Evolutionary conservation across 2,888 invertebrate species (phyloP).

Genomic region (Ametastegia equiseti): DNA sequence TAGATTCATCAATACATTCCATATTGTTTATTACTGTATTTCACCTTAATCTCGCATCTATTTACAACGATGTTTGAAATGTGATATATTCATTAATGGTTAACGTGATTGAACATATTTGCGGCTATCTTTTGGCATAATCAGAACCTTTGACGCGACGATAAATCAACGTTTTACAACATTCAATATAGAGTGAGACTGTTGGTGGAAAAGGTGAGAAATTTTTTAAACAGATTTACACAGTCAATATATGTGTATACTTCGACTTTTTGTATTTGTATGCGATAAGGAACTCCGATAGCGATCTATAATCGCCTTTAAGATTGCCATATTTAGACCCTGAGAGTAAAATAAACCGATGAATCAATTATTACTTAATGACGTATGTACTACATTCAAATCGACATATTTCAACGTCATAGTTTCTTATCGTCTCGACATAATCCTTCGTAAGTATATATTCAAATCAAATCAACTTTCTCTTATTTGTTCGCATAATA

Average conservation of each 20-base stretch:
- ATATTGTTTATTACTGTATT: no score
- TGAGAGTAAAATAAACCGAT: background rate
- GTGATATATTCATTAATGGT: background rate
- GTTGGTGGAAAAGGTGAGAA: no score
- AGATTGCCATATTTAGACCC: background rate
- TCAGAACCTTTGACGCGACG: background rate
- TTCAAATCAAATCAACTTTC: background rate
- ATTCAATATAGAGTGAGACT: background rate
- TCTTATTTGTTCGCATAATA: background rate
- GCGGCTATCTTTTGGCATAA: background rate
- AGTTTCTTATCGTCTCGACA: background rate
- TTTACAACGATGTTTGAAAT: background rate
- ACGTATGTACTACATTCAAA: background rate
- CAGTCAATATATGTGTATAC: no score
- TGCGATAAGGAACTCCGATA: background rate
- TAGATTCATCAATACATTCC: no score
- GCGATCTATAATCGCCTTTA: background rate
- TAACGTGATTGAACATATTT: background rate
- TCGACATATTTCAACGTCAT: background rate
- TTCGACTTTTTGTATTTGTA: no score
- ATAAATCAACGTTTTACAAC: background rate
- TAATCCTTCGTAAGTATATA: background rate
- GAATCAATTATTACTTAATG: slow-evolving; percentile 2
- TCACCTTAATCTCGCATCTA: background rate
- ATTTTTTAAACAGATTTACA: background rate